phyloP scores from a whole-genome alignment of 2,113 vertebrate species.

The Erinaceus europaeus region DNA sequence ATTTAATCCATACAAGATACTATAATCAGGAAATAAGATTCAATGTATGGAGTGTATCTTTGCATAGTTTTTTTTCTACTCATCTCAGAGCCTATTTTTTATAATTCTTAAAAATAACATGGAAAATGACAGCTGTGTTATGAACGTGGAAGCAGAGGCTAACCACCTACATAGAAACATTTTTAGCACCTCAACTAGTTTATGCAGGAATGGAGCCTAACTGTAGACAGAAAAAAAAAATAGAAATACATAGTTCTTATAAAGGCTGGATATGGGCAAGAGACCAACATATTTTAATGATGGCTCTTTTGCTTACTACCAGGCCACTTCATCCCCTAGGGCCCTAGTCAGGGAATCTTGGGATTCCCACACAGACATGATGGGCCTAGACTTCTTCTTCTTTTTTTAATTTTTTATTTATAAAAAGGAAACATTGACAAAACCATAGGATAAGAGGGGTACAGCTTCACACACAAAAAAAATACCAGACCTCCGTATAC shows the following conservation, averaged over 20 bases:
- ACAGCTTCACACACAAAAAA: no score
- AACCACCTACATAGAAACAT: constrained; percentile 62
- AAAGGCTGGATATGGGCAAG: no score
- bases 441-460: no score
- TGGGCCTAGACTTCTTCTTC: no score
- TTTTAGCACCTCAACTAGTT: constrained; percentile 62
- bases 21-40: background rate
- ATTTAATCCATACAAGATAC: background rate
- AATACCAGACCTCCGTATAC: no score
- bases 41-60: constrained; percentile 11
- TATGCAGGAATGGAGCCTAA: constrained; percentile 35
- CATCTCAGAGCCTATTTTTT: constrained; percentile 57
- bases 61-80: background rate
- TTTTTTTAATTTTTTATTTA: no score
- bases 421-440: no score
- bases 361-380: no score
- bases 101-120: constrained; percentile 61
- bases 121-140: constrained; percentile 59
- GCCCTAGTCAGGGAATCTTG: no score
- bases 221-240: background rate
- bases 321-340: no score
- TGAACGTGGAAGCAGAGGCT: constrained; percentile 55
- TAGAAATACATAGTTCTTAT: background rate
- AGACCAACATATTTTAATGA: no score
- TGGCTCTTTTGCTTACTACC: no score